Evolutionary conservation across 2,888 invertebrate species (phyloP).

Genomic region (Erebia epiphron): DNA sequence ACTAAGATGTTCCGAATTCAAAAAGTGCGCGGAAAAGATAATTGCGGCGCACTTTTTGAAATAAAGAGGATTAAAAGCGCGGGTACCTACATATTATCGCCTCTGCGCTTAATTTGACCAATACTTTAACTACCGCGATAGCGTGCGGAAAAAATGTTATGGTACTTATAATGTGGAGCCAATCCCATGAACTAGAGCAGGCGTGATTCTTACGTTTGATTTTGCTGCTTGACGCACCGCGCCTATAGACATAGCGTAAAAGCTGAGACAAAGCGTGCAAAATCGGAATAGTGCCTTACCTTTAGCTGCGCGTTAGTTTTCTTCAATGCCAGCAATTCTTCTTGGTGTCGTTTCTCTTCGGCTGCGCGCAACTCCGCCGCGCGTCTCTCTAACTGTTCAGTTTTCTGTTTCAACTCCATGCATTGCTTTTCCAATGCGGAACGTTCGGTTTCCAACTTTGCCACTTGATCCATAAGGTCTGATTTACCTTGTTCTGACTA

Average conservation of each 20-base stretch:
- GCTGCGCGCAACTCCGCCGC: conserved; percentile 92
- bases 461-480: conserved; percentile 89
- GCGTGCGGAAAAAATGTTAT: too few relatives aligned
- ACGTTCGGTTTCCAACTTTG: conserved; percentile 86
- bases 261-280: not conserved
- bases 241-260: not conserved
- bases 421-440: conserved; percentile 85
- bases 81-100: too few relatives aligned
- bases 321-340: conserved; percentile 95
- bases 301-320: conserved; percentile 97
- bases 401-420: conserved; percentile 82
- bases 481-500: conserved; percentile 94
- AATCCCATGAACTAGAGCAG: too few relatives aligned
- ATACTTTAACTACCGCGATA: too few relatives aligned
- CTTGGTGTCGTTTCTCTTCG: conserved; percentile 95
- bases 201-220: too few relatives aligned
- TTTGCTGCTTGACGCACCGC: too few relatives aligned
- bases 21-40: too few relatives aligned
- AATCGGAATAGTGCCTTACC: conserved; percentile 65
- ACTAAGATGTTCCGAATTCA: too few relatives aligned
- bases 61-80: too few relatives aligned
- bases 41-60: too few relatives aligned
- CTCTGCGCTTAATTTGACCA: too few relatives aligned
- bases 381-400: conserved; percentile 92
- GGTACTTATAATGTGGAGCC: too few relatives aligned